A percentile compares a stretch with the other conserved stretches of the same genome.
These are phyloP conservation scores for Scaptomyza reducta DNA, from an alignment of 2,888 invertebrate genomes.

Conservation along the genomic window DNA sequence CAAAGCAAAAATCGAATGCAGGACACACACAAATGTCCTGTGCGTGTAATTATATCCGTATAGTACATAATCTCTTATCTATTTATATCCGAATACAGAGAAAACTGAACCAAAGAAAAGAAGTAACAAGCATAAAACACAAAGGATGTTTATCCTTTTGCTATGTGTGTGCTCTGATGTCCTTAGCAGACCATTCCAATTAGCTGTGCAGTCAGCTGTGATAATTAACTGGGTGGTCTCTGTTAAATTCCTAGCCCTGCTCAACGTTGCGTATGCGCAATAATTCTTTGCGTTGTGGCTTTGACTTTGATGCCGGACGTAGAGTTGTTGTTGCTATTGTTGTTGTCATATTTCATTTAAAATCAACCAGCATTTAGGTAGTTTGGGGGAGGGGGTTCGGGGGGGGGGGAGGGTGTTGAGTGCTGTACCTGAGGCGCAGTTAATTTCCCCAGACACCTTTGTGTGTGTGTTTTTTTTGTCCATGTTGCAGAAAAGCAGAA, in stretches of 20 bases:
- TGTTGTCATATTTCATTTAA: slow-evolving; percentile 73
- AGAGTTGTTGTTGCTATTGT: neutral
- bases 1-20: slow-evolving; percentile 37
- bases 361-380: slow-evolving; percentile 34
- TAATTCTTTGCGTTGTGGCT: slow-evolving; percentile 40
- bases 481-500: slow-evolving; percentile 34
- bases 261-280: slow-evolving; percentile 72
- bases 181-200: slow-evolving; percentile 44
- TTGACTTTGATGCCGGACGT: slow-evolving; percentile 46
- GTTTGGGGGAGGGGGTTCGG: neutral
- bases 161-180: slow-evolving; percentile 1
- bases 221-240: slow-evolving; percentile 62
- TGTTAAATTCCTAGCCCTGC: slow-evolving; percentile 32
- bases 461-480: slow-evolving; percentile 19
- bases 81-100: neutral
- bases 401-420: neutral
- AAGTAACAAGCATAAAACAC: slow-evolving; percentile 14
- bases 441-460: slow-evolving; percentile 75
- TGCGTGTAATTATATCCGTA: slow-evolving; percentile 9
- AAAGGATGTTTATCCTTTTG: slow-evolving; percentile 15
- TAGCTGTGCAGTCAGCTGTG: slow-evolving; percentile 62
- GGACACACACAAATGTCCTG: slow-evolving; percentile 10
- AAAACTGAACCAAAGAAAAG: neutral
- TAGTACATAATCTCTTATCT: neutral
- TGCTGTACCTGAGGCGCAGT: slow-evolving; percentile 64